Evolutionary conservation across 2,797 vertebrate species (phyloP), one percentile per base, ranked within the genome.

Genomic region (Premnoplex brunnescens): DNA sequence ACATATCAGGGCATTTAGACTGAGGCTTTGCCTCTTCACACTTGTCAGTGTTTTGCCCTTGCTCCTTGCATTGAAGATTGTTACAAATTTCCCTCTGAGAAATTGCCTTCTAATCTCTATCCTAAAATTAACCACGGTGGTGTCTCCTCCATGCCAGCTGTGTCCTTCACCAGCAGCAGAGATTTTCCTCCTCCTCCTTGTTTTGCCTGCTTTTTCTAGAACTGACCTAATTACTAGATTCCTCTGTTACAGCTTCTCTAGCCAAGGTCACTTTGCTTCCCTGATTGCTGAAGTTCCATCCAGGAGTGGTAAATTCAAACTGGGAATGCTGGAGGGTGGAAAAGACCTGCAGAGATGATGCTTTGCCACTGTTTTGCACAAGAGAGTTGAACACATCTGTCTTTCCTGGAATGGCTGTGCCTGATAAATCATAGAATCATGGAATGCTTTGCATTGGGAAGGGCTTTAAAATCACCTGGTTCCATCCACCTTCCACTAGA

Each of bases 261-360:
- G 36, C 73, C 74, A 68, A 94, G 88, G 74, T 95, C 59, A 21
- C 49, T 73, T 71, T 59, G 56, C 69, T 77, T 92, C 67, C 63
- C 39, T 2, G 1, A 10, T 44, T 22, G 7, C 39, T 84, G 59
- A 16, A 73, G 39, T 39, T 85, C 39, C 52, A 17, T 32, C 30
- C 37, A 52, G 86, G 66, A 83, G n/a, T 26, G 72, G 36, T 73
- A 30, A 80, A 56, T 80, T 68, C 49, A 27, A 12, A 46, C n/a
- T 27, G 46, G 64, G 73, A 71, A 26, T 72, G 75, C 60, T 5
- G 1, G 36, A 44, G 63, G 9, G 15, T n/a, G 32, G 13, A 26
- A 17, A 12, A 44, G 41, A 41, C 44, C 28, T 44, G 59, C 64
- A 67, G 64, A 56, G 72, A 37, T 55, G 41, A 77, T 44, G 41